Evolutionary conservation across 2,797 vertebrate genomes (phyloP), one percentile per base, ranked within the genome.

Genomic region (Sebastes baramenuke): DNA sequence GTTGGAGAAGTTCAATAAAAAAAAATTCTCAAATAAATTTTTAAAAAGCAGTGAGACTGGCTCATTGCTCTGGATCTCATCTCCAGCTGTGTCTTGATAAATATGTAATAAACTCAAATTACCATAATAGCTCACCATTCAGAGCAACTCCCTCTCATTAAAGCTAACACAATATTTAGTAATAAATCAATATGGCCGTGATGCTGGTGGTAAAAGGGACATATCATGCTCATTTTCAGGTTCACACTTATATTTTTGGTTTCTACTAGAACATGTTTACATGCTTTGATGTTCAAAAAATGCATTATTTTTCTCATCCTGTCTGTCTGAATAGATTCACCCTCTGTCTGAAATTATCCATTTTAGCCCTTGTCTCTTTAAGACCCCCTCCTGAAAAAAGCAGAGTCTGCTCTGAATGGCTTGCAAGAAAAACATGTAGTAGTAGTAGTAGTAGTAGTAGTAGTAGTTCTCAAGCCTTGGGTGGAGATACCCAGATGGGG

Each of bases 71-170:
- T 54, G 54, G 56, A 77, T 67, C 25, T 67, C 25, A 22, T 73
- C 81, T 71, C 87, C 70, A 76, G 79, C 80, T 82, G 75, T 67
- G 67, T 32, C n/a, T 67, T 62, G n/a, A 79, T 87, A 75, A 83
- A 88, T 84, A 77, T 79, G 58, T 67, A 70, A 81, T 79, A 61
- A 52, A 77, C 54, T 73, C n/a, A 79, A 79, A 83, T 87, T 29
- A 42, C 3, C 54, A 49, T 65, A 81, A 79, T 20, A 22, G 62
- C 68, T 82, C 32, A 60, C 3, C 30, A 25, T 59, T 55, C 24
- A 25, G 25, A 46, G 25, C 62, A 67, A 70, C 62, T 64, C 12
- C 8, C 59, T 68, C 24, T 79, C 62, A 77, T 81, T 85, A 67
- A 12, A 65, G 32, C 59, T n/a, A 67, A 79, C 27, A 70, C 14